Conservation (phyloP, 2,113 vertebrate genomes). For the Brachyhypopomus gauderio region DNA sequence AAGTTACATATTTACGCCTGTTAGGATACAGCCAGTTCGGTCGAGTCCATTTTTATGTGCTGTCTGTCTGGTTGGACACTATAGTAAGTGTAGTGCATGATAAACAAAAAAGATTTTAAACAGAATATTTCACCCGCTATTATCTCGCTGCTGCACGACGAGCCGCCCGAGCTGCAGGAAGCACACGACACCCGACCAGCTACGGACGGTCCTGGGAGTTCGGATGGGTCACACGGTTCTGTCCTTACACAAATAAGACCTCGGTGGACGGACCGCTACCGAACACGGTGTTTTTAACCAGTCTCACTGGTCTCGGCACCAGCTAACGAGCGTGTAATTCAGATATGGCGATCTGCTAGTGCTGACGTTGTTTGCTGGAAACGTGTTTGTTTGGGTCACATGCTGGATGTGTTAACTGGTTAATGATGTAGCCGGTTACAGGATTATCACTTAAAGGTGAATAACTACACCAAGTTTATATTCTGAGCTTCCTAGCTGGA, state of each 20-base stretch:
- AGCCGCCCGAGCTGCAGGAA: not conserved
- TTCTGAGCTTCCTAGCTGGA: not conserved
- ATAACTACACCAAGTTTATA: not conserved
- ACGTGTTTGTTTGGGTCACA: conserved; percentile 13
- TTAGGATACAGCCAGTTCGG: not conserved
- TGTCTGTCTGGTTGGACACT: not conserved
- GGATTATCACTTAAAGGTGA: not conserved
- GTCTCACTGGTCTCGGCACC: conserved; percentile 9
- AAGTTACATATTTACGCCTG: no score
- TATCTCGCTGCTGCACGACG: not conserved
- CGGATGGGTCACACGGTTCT: not conserved
- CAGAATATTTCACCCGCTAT: not conserved
- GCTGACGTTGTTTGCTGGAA: conserved; percentile 20
- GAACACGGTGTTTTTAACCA: not conserved
- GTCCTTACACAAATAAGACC: not conserved
- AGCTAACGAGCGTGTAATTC: conserved; percentile 4
- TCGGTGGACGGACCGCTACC: not conserved
- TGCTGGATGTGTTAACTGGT: not conserved
- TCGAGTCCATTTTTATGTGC: not conserved
- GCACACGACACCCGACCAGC: not conserved
- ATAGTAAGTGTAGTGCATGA: not conserved
- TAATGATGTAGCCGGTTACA: not conserved
- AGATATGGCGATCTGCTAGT: conserved; percentile 35
- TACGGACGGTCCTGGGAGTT: no score
- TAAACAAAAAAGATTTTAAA: not conserved